Evolutionary conservation across 1,140 invertebrate genomes (phyloP).

Genomic region (Battus philenor): DNA sequence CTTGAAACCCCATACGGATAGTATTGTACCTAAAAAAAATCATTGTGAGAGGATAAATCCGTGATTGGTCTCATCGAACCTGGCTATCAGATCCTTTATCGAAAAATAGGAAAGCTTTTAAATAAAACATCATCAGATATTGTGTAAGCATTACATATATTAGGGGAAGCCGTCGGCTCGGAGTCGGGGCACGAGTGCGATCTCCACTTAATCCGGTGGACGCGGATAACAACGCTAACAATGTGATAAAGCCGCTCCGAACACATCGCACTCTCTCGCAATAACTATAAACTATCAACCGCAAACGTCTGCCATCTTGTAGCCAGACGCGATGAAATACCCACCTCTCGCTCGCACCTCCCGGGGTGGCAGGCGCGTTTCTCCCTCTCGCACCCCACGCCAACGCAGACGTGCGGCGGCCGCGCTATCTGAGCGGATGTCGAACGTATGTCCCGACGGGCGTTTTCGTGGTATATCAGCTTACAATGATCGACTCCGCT

Average conservation of each 20-base stretch:
- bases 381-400: constrained; percentile 42
- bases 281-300: constrained; percentile 75
- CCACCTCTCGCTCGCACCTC: constrained; percentile 53
- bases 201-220: constrained; percentile 64
- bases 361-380: constrained; percentile 23
- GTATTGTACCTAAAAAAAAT: neutral
- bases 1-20: neutral
- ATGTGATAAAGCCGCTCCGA: constrained; percentile 67
- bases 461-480: constrained; percentile 28
- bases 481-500: constrained; percentile 16
- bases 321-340: constrained; percentile 63
- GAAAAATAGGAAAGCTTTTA: constrained; percentile 1
- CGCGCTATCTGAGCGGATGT: constrained; percentile 24
- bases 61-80: too few species aligned
- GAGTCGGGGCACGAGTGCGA: constrained; percentile 43
- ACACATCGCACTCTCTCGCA: constrained; percentile 65
- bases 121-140: constrained; percentile 26
- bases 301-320: constrained; percentile 74
- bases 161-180: constrained; percentile 25
- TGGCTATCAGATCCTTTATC: neutral
- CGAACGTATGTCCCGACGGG: constrained; percentile 25
- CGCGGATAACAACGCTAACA: constrained; percentile 70
- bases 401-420: constrained; percentile 40
- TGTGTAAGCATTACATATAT: constrained; percentile 40
- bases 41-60: too few species aligned